Base-by-base conservation (phyloP, 1,140 invertebrate genomes). In the Musca domestica region DNA sequence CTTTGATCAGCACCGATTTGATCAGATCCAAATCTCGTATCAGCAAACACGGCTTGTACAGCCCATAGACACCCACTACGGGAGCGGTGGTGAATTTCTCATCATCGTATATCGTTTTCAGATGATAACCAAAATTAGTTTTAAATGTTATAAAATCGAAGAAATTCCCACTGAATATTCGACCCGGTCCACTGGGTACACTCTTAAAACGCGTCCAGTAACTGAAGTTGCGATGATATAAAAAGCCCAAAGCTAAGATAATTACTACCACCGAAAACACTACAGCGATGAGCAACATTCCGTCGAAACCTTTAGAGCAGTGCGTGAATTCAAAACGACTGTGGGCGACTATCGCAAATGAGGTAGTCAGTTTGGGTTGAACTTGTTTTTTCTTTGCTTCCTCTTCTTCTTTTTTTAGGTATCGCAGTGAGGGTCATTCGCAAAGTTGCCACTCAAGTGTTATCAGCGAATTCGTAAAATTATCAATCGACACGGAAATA, bases 1-100 rank as follows among this genome's bases (percentile, higher is more conserved):
- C 84, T 68, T 84, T 85, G 1, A 87, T 76, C 3, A 86, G 63
- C 41, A 88, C 80, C 4, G 75, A 72, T 68, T 85, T 85, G 0
- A 87, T 75, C 0, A 87, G 66, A 14, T 85, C 83, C 0, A 82
- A 81, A 70, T 87, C 84, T 4, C 83, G 76, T 4, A 87, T 73
- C 1, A 87, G 67, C 15, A 87, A 48, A 0, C 71, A 75, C 0
- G 86, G 86, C 30, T 77, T 71, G 46, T 81, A 72, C 3, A 83
- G 70, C 17, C 80, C 76, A 71, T 83, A 83, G 12, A 84, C 76
- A 15, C 84, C 84, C 17, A 84, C 73, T 2, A 74, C 72, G 10
- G 78, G 73, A 19, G 76, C 77, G 34, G 76, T 64, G 64, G 71
- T 17, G 3, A 74, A 70, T 5, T 56, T 68, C 0, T 71, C 66